Base-by-base conservation (phyloP, 2,113 vertebrate genomes). In the Tricholaema leucomelas region DNA sequence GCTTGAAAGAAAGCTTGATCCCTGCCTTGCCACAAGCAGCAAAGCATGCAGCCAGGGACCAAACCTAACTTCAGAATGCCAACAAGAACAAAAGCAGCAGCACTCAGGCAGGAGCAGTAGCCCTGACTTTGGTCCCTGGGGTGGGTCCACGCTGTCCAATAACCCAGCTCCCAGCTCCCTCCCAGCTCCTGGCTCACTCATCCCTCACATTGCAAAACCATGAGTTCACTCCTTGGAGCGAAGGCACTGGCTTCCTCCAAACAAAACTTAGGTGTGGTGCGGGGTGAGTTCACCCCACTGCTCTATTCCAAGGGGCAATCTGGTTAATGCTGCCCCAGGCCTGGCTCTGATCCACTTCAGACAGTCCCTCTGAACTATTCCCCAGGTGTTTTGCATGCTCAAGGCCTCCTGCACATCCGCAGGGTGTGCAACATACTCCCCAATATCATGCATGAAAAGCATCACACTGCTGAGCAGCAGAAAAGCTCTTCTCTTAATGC, bases 201-300 rank as follows among this genome's bases (percentile, higher is more conserved):
- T 69, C 0, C 9, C 67, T 91, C 84, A 23, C 94, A 95, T 96
- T 96, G 73, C 95, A 94, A 21, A 94, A 87, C 65, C 81, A 94
- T 96, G 94, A 96, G 89, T 94, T 96, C 95, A 96, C 89, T 95
- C 84, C 78, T 95, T 95, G 95, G 95, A 96, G 92, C 36, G 20
- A 94, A 60, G 15, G 77, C 81, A 93, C 65, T 92, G 89, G 89
- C 94, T 93, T 61, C 84, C 92, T 95, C 89, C 91, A 93, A 92
- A 96, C 92, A 96, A 95, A 96, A 93, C 92, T 94, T 91, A 95
- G 95, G 95, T 95, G 95, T 96, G 95, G 95, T 92, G 95, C 95
- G 88, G 92, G 94, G 87, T 92, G 92, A 95, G 94, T 93, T 95
- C 94, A 96, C 91, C 91, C 92, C 3, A 0, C 87, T 77, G 94